phyloP scores from a whole-genome alignment of 1,140 invertebrate genomes.

The Danaus melanippus region DNA sequence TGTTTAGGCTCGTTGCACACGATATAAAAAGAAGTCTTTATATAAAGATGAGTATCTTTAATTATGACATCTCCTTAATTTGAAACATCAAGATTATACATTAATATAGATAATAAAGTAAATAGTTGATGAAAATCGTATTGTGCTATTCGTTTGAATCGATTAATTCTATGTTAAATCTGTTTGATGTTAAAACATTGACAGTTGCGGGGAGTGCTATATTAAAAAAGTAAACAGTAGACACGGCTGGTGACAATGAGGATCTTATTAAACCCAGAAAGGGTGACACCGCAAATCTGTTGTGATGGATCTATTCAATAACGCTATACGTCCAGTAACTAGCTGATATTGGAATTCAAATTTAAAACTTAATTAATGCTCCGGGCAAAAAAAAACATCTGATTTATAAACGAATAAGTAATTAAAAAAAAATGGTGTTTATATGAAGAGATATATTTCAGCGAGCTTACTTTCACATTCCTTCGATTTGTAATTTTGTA shows the following conservation, averaged over 20 bases:
- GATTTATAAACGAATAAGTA: neutral
- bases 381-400: neutral
- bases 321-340: constrained; percentile 26
- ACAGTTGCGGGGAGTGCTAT: constrained; percentile 18
- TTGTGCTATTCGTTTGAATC: too few species aligned
- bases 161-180: too few species aligned
- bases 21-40: neutral
- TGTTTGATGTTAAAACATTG: neutral
- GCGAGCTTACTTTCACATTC: too few species aligned
- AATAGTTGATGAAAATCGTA: too few species aligned
- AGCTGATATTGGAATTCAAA: constrained; percentile 37
- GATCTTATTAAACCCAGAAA: constrained; percentile 61
- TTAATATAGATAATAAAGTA: too few species aligned
- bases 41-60: constrained; percentile 1
- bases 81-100: too few species aligned
- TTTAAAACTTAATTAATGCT: constrained; percentile 11
- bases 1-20: too few species aligned
- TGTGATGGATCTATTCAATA: constrained; percentile 69
- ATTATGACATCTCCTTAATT: too few species aligned
- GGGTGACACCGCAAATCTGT: constrained; percentile 63
- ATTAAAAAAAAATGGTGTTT: too few species aligned
- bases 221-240: constrained; percentile 21
- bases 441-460: too few species aligned
- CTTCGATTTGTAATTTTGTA: too few species aligned
- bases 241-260: constrained; percentile 45